Evolutionary conservation across 2,797 vertebrate species (phyloP).

Genomic region (Crocidura indochinensis): DNA sequence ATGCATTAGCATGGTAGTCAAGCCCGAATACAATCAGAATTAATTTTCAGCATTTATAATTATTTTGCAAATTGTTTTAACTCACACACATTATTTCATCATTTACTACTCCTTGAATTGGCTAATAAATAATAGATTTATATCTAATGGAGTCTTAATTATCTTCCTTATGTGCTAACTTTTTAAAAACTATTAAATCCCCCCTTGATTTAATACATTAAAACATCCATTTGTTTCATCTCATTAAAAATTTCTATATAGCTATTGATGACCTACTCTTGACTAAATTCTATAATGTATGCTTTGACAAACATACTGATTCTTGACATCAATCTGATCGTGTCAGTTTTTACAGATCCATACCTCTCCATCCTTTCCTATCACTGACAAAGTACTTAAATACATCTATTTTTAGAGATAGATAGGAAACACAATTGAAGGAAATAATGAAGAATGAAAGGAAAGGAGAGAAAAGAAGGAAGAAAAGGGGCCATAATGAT

Average conservation of each 20-base stretch:
- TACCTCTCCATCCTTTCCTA: neutral
- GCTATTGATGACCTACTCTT: neutral
- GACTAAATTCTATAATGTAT: neutral
- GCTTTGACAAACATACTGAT: slow-evolving; percentile 27
- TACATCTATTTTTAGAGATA: no score
- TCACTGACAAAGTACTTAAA: neutral
- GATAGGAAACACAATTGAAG: no score
- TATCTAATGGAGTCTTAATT: slow-evolving; percentile 66
- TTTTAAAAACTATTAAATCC: slow-evolving; percentile 58
- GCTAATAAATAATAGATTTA: slow-evolving; percentile 66
- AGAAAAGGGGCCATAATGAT: no score
- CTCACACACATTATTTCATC: slow-evolving; percentile 62
- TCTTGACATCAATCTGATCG: neutral
- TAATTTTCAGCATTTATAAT: slow-evolving; percentile 64
- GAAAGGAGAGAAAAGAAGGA: no score
- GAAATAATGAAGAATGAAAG: no score
- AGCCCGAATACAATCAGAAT: slow-evolving; percentile 44
- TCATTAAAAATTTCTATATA: slow-evolving; percentile 1
- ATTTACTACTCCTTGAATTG: slow-evolving; percentile 61
- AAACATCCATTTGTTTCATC: slow-evolving; percentile 6
- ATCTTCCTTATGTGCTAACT: slow-evolving; percentile 28
- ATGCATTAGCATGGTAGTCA: neutral
- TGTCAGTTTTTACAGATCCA: neutral
- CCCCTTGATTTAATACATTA: slow-evolving; percentile 38
- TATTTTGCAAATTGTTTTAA: slow-evolving; percentile 64